Evolutionary conservation across 2,888 invertebrate species (phyloP), one percentile per base, ranked within the genome.

Genomic region (Leptinotarsa juncta): DNA sequence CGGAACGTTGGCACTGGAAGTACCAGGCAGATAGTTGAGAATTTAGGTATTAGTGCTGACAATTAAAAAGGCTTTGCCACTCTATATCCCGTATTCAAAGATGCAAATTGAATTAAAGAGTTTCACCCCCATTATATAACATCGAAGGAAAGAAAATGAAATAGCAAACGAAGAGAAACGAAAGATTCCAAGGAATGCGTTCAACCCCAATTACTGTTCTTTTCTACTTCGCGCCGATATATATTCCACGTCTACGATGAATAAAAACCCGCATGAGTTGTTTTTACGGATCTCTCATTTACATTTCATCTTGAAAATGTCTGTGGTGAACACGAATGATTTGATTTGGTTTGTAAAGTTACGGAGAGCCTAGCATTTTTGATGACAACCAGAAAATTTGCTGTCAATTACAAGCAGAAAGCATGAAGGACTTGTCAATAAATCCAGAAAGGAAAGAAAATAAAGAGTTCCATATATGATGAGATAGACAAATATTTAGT

Each of bases 121-220:
- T 42, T 42, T 62, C 42, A 26, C 15, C 32, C 2, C 60, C 60
- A 4, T 12, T 23, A 60, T 26, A 60, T 42, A 16, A 62, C 12
- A 5, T 32, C 60, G 65, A 51, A 42, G 60, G 32, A 42, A 50
- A 32, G 50, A 50, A 50, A 50, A 15, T 51, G 51, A 49, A 57
- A 57, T 23, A 15, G 65, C 49, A 49, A 51, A 65, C 42, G 65
- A 42, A 42, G 42, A 23, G 60, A 67, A 53, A 70, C 49, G 62
- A 57, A 69, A 67, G 65, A 60, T 69, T 69, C 60, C 32, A 62
- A 42, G 42, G 50, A 57, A 71, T 51, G 42, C 67, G 42, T 74
- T 55, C 74, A 74, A 74, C 49, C 67, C 67, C 74, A 74, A 74
- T 74, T 74, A 74, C 55, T 71, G 67, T 67, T 42, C 51, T 60